These are phyloP conservation scores for Mactra quadrangularis DNA, from an alignment of 1,140 invertebrate genomes.

Conservation along the genomic window DNA sequence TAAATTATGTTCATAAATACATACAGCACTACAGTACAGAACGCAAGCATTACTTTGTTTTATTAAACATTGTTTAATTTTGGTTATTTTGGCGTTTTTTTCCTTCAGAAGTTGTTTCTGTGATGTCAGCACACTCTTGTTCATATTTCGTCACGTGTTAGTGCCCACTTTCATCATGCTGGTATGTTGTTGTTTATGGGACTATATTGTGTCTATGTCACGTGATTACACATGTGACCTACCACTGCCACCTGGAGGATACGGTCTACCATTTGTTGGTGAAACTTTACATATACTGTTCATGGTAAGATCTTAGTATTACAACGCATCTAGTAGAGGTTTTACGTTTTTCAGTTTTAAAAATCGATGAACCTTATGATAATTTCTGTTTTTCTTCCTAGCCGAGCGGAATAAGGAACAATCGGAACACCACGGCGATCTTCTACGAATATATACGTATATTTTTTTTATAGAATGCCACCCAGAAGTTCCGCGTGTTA, in stretches of 20 bases:
- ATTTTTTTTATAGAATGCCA: too few species aligned
- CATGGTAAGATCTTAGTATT: not conserved
- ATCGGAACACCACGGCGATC: too few species aligned
- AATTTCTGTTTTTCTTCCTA: too few species aligned
- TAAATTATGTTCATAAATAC: not conserved
- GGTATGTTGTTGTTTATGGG: constrained; percentile 15
- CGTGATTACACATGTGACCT: constrained; percentile 17
- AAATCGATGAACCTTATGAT: too few species aligned
- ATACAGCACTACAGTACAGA: not conserved
- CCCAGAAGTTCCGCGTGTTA: too few species aligned
- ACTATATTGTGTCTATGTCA: not conserved
- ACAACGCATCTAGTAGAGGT: not conserved
- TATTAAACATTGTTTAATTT: not conserved
- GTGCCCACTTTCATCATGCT: not conserved
- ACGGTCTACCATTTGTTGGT: constrained; percentile 51
- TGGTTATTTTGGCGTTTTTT: not conserved
- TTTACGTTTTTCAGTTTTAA: not conserved
- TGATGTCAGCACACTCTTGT: too few species aligned
- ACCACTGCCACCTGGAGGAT: constrained; percentile 42
- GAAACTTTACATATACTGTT: constrained; percentile 43
- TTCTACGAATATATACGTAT: too few species aligned
- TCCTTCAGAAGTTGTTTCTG: not conserved
- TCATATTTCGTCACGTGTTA: not conserved
- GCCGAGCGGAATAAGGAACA: too few species aligned
- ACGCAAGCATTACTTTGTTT: not conserved